Evolutionary conservation across 2,113 vertebrate genomes (phyloP).

Genomic region (Mobula birostris): DNA sequence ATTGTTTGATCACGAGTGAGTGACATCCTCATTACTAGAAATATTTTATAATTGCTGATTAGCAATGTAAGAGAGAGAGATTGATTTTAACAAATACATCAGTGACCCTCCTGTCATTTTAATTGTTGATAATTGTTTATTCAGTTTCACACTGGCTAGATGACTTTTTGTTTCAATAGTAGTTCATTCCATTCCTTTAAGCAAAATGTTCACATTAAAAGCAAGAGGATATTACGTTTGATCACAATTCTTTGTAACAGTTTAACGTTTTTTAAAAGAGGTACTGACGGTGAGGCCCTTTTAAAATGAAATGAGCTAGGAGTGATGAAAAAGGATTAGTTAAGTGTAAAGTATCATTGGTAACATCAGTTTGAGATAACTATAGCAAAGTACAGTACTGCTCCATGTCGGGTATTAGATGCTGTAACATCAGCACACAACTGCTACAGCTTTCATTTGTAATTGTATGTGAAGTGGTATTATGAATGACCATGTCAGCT

Average conservation of each 20-base stretch:
- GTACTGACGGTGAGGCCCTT: slow-evolving; percentile 33
- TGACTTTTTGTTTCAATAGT: background rate
- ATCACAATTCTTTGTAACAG: slow-evolving; percentile 26
- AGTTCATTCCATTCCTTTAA: background rate
- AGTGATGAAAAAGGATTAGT: background rate
- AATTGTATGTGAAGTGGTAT: background rate
- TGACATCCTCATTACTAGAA: background rate
- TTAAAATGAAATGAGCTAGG: slow-evolving; percentile 32
- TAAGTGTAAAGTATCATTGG: slow-evolving; percentile 11
- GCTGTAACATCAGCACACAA: background rate
- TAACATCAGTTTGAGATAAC: background rate
- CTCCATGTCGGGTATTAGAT: background rate
- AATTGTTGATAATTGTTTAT: background rate
- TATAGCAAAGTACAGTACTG: slow-evolving; percentile 27
- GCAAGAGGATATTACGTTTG: background rate
- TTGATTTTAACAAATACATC: background rate
- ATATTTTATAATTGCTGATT: background rate
- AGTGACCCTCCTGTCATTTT: background rate
- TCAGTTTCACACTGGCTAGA: background rate
- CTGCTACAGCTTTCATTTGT: background rate
- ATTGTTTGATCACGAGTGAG: background rate
- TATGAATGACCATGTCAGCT: background rate
- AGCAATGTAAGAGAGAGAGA: background rate
- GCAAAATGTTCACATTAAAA: background rate
- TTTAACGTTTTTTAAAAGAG: slow-evolving; percentile 33